phyloP scores from a whole-genome alignment of 2,888 invertebrate species.

The Dorcus parallelipipedus region DNA sequence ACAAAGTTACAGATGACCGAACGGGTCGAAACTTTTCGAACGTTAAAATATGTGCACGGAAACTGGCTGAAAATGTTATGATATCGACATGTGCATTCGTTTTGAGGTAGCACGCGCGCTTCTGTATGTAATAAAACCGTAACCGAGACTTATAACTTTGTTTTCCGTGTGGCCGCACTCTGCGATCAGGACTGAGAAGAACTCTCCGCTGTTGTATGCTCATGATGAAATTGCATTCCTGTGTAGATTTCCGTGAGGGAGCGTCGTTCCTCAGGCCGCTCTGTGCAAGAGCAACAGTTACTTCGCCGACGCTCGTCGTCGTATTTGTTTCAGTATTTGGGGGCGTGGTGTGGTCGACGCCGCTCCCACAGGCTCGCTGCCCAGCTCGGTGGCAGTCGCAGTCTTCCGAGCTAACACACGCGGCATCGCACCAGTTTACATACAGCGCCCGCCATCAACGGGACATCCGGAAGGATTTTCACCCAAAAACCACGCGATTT shows the following conservation, averaged over 20 bases:
- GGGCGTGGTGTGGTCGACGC: slow-evolving; percentile 44
- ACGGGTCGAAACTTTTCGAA: neutral
- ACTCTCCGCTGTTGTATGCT: slow-evolving; percentile 41
- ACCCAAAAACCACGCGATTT: too few species aligned
- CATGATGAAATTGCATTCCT: slow-evolving; percentile 52
- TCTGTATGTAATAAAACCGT: slow-evolving; percentile 46
- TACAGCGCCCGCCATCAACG: neutral
- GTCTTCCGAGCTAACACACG: slow-evolving; percentile 28
- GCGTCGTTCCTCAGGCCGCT: slow-evolving; percentile 35
- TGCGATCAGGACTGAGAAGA: slow-evolving; percentile 48
- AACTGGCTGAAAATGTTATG: neutral
- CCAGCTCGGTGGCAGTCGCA: slow-evolving; percentile 36
- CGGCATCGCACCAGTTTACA: slow-evolving; percentile 18
- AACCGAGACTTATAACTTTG: slow-evolving; percentile 51
- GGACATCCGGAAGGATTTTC: neutral
- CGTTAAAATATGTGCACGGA: too few species aligned
- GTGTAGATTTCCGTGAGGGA: slow-evolving; percentile 51
- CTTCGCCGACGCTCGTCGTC: slow-evolving; percentile 39
- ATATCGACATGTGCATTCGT: neutral
- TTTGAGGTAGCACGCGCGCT: neutral
- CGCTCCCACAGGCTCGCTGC: slow-evolving; percentile 43
- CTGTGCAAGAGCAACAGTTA: slow-evolving; percentile 49
- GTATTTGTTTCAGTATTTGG: slow-evolving; percentile 47
- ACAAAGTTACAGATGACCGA: slow-evolving; percentile 17
- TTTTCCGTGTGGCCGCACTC: slow-evolving; percentile 49